These are phyloP conservation scores for Busseola fusca DNA, from an alignment of 2,888 invertebrate species.

Conservation along the genomic window DNA sequence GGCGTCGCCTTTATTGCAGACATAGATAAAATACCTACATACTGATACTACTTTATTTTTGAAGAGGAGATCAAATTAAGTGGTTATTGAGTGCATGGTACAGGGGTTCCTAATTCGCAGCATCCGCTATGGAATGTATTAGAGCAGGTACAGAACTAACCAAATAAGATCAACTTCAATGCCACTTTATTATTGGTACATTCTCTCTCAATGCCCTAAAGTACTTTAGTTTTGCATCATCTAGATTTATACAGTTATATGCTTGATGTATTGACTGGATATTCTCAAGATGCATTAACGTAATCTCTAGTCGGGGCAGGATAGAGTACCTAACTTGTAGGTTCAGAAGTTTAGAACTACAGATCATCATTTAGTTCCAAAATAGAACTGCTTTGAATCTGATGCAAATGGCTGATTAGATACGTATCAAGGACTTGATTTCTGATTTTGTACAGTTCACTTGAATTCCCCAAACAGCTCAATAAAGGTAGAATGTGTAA, in stretches of 20 bases:
- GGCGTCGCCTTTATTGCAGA: neutral
- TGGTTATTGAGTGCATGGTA: neutral
- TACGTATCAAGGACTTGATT: neutral
- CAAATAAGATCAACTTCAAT: constrained; percentile 38
- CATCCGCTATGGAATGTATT: constrained; percentile 20
- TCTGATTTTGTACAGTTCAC: constrained; percentile 3
- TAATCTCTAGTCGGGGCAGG: constrained; percentile 45
- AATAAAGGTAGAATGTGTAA: neutral
- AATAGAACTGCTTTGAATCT: constrained; percentile 6
- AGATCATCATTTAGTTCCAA: constrained; percentile 2
- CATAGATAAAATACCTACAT: neutral
- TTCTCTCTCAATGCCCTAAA: constrained; percentile 20
- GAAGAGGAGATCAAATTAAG: neutral
- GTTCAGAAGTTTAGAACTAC: constrained; percentile 21
- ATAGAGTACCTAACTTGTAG: constrained; percentile 24
- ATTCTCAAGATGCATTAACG: constrained; percentile 70
- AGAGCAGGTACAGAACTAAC: constrained; percentile 12
- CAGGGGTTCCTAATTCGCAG: constrained; percentile 11
- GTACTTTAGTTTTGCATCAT: constrained; percentile 53
- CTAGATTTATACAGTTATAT: constrained; percentile 55
- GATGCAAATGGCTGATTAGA: constrained; percentile 3
- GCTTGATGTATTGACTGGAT: constrained; percentile 63
- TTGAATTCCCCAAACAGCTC: neutral
- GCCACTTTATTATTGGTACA: constrained; percentile 22
- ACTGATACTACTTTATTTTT: neutral